Base-by-base conservation (phyloP, 2,797 vertebrate species). In the Sebastes elongatus region DNA sequence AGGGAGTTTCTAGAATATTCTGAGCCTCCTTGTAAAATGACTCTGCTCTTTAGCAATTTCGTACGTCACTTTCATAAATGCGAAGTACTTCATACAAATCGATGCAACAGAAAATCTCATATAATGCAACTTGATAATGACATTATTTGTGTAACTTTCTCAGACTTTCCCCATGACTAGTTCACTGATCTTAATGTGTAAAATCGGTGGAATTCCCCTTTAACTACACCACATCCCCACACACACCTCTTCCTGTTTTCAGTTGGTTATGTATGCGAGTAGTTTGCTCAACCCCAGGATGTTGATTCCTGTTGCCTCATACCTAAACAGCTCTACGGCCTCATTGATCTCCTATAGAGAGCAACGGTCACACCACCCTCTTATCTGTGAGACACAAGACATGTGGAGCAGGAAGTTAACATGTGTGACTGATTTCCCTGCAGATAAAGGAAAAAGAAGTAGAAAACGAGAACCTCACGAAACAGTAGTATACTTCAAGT, bases 181-280 rank as follows among this genome's bases (percentile, higher is more conserved):
- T 72, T 74, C 42, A 81, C 66, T 72, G 46, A 75, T 71, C 67
- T 83, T 8, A 5, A 74, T 80, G 56, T 85, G 55, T 86, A 78
- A 86, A 80, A 66, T 32, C 1, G 4, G n/a, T 80, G 90, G 89
- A 92, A 86, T 84, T 91, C 78, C 92, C 92, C 90, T 90, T 88
- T 66, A 83, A 76, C 71, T 78, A 5, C 35, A 65, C 42, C 23
- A 11, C 38, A 32, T 9, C n/a, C 55, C 10, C 55, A 14, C 55
- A 68, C 64, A 62, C 61, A 46, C 78, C 74, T 78, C 90, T 93
- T 94, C 91, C 92, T 94, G 90, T 90, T 94, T 92, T 92, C 82
- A 20, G 92, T 93, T 84, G 71, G 84, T 86, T 84, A 80, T 74
- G 46, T 80, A 76, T 80, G 63, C 70, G 59, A 74, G 75, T 52